Evolutionary conservation across 2,113 vertebrate genomes (phyloP).

Genomic region (Spheniscus mendiculus): DNA sequence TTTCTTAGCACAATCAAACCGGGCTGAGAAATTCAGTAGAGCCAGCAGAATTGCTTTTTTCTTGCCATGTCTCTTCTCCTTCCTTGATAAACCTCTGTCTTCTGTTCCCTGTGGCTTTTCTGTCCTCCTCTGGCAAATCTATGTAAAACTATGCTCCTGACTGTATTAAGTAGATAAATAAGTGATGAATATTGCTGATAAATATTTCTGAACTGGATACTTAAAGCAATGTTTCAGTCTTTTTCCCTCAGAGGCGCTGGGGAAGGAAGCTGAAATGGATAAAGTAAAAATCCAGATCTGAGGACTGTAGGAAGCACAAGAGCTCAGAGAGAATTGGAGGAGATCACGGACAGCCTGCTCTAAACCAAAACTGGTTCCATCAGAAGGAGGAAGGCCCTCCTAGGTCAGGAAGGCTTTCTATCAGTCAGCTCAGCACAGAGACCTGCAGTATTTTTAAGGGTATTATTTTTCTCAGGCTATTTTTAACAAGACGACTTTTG

Average conservation of each 20-base stretch:
- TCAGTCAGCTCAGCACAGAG: background rate
- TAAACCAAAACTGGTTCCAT: background rate
- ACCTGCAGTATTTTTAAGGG: background rate
- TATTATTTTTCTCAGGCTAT: background rate
- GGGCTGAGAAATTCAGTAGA: background rate
- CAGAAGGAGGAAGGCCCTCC: background rate
- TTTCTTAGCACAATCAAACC: background rate
- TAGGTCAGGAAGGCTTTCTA: background rate
- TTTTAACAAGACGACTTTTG: background rate
- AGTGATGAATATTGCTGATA: background rate
- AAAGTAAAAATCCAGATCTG: background rate
- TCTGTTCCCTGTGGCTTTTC: background rate
- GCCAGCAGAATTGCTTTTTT: background rate
- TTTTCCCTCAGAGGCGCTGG: background rate
- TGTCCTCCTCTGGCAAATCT: background rate
- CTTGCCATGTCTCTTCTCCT: background rate
- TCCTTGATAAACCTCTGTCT: background rate
- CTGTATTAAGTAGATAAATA: background rate
- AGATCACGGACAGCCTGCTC: accelerated
- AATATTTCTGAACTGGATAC: background rate
- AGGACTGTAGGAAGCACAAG: background rate
- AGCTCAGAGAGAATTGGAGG: background rate
- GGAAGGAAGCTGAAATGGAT: background rate
- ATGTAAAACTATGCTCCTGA: background rate
- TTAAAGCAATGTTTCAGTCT: background rate